Conservation (phyloP, 1,140 invertebrate genomes). For the Colletes gigas region DNA sequence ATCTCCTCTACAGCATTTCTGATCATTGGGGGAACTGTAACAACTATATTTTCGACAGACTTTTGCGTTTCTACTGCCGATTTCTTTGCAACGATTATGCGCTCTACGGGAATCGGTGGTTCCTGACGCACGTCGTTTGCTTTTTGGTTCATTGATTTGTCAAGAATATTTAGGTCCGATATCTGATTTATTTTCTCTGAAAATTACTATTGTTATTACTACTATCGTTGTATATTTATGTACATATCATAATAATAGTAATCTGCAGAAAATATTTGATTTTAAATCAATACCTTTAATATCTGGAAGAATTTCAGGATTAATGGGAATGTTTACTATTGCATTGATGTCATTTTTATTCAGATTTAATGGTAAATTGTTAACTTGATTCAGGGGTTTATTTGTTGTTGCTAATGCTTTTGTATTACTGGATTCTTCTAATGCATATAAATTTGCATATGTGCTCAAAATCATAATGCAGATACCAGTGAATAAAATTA, state of each 20-base stretch:
- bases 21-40: slow-evolving; percentile 52
- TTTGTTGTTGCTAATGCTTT: slow-evolving; percentile 62
- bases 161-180: slow-evolving; percentile 21
- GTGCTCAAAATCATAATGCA: slow-evolving; percentile 92
- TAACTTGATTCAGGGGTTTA: slow-evolving; percentile 73
- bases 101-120: slow-evolving; percentile 81
- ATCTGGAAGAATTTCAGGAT: slow-evolving; percentile 55
- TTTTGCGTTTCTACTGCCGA: slow-evolving; percentile 55
- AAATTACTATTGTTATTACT: slow-evolving; percentile 9
- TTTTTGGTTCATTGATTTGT: slow-evolving; percentile 33
- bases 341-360: slow-evolving; percentile 65
- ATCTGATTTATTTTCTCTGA: slow-evolving; percentile 42
- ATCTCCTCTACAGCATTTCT: slow-evolving; percentile 61
- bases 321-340: slow-evolving; percentile 62
- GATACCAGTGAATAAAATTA: slow-evolving; percentile 88
- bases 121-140: slow-evolving; percentile 77
- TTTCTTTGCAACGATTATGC: slow-evolving; percentile 61
- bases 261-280: no score
- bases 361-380: slow-evolving; percentile 73
- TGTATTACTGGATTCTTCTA: slow-evolving; percentile 82
- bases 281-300: slow-evolving; percentile 60
- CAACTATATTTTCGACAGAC: slow-evolving; percentile 34
- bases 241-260: background rate
- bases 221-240: background rate
- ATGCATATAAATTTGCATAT: slow-evolving; percentile 91